Conservation (phyloP, 2,113 vertebrate genomes). For the Leucoraja erinaceus region DNA sequence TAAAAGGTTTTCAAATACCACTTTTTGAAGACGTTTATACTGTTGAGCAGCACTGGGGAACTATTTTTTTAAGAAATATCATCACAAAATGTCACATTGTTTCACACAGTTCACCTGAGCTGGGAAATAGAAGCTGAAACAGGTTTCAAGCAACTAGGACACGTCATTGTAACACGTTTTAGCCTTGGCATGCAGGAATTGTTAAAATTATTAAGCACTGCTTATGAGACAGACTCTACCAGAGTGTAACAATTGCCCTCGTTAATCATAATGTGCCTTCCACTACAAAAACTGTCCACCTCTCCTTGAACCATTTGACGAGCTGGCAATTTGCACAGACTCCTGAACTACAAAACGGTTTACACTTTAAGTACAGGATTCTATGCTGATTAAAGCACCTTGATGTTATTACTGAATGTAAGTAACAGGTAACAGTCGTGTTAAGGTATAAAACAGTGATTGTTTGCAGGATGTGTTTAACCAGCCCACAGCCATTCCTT, state of each 20-base stretch:
- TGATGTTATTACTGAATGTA: conserved; percentile 14
- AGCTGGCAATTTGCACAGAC: background rate
- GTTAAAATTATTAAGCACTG: background rate
- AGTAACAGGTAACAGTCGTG: conserved; percentile 25
- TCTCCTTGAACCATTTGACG: background rate
- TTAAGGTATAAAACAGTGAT: conserved; percentile 18
- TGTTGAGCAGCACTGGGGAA: conserved; percentile 1
- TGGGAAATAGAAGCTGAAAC: background rate
- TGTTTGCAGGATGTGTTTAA: background rate
- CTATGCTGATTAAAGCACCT: background rate
- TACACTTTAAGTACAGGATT: background rate
- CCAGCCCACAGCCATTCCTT: background rate
- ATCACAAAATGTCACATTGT: background rate
- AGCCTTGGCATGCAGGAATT: conserved; percentile 16
- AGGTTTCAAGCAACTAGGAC: background rate
- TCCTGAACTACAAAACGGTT: background rate
- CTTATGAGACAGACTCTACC: background rate
- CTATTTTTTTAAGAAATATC: background rate
- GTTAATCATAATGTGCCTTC: background rate
- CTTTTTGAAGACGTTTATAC: background rate
- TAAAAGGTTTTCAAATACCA: background rate
- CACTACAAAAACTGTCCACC: too few relatives aligned
- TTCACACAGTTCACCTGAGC: background rate
- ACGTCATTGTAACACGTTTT: background rate
- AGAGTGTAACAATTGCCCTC: background rate